Conservation (phyloP, 1,140 invertebrate species). For the Drosophila fuyamai region DNA sequence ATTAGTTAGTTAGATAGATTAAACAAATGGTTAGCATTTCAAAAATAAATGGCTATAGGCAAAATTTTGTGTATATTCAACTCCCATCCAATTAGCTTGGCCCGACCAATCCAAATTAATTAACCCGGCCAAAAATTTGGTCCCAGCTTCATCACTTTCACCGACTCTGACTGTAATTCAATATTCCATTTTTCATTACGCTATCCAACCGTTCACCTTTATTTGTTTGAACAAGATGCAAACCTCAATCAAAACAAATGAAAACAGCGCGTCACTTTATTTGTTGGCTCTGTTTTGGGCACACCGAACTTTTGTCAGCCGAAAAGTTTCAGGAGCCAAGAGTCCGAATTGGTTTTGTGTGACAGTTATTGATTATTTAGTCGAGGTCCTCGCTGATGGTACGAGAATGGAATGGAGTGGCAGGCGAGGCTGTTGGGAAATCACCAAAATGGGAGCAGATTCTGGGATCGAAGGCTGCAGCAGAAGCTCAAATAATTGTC, state of each 20-base stretch:
- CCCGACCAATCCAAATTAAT: constrained; percentile 3
- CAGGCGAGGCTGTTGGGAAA: constrained; percentile 54
- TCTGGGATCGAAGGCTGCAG: constrained; percentile 20
- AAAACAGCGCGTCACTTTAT: constrained; percentile 45
- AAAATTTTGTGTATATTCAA: neutral
- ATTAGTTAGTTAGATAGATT: no score
- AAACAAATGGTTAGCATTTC: no score
- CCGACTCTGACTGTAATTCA: constrained; percentile 13
- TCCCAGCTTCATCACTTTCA: neutral
- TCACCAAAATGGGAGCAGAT: constrained; percentile 59
- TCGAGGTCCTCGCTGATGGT: constrained; percentile 8
- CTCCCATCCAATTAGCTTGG: neutral
- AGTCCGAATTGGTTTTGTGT: constrained; percentile 42
- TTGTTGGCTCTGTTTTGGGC: constrained; percentile 40
- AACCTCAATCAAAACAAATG: constrained; percentile 60
- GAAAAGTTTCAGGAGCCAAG: constrained; percentile 30
- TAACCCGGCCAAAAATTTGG: constrained; percentile 6
- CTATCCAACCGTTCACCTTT: constrained; percentile 36
- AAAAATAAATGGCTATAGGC: neutral
- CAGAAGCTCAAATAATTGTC: constrained; percentile 60
- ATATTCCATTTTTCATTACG: constrained; percentile 46
- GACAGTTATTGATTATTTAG: constrained; percentile 78
- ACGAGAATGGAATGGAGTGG: constrained; percentile 11
- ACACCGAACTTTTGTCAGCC: constrained; percentile 38
- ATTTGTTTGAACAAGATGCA: constrained; percentile 22